phyloP scores from a whole-genome alignment of 2,888 invertebrate species.

The Eupeodes luniger region DNA sequence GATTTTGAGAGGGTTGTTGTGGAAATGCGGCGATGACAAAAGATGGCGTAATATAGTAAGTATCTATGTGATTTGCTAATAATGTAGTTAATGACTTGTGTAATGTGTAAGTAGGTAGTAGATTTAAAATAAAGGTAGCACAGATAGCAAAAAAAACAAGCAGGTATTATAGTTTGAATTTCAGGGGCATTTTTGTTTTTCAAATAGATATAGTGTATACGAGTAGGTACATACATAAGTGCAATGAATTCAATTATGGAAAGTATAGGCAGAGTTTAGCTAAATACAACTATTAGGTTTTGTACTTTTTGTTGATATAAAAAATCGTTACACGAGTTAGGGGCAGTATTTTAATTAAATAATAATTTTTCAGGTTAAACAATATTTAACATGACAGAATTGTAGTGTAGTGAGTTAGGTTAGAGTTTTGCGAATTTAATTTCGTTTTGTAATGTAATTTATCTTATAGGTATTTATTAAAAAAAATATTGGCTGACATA shows the following conservation, averaged over 20 bases:
- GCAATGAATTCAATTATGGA: not conserved
- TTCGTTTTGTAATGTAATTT: too few species aligned
- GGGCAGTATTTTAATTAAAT: not conserved
- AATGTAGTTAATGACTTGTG: slow-evolving; percentile 39
- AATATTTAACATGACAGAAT: too few species aligned
- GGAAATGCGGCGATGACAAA: slow-evolving; percentile 11
- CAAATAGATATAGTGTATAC: not conserved
- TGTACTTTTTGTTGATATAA: not conserved
- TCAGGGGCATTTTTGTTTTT: slow-evolving; percentile 24
- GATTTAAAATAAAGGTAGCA: not conserved
- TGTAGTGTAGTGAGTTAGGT: too few species aligned
- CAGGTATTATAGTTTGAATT: not conserved
- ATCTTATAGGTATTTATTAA: too few species aligned
- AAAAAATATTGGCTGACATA: too few species aligned
- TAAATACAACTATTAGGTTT: not conserved
- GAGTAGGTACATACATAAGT: not conserved
- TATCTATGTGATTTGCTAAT: slow-evolving; percentile 22
- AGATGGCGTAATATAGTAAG: slow-evolving; percentile 14
- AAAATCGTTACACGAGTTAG: not conserved
- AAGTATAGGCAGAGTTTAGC: too few species aligned
- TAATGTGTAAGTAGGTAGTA: slow-evolving; percentile 26
- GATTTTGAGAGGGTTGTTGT: too few species aligned
- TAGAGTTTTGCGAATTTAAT: too few species aligned
- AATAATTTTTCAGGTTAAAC: not conserved
- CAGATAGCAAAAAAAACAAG: not conserved